Base-by-base conservation (phyloP, 2,113 vertebrate species). In the Dascyllus trimaculatus region DNA sequence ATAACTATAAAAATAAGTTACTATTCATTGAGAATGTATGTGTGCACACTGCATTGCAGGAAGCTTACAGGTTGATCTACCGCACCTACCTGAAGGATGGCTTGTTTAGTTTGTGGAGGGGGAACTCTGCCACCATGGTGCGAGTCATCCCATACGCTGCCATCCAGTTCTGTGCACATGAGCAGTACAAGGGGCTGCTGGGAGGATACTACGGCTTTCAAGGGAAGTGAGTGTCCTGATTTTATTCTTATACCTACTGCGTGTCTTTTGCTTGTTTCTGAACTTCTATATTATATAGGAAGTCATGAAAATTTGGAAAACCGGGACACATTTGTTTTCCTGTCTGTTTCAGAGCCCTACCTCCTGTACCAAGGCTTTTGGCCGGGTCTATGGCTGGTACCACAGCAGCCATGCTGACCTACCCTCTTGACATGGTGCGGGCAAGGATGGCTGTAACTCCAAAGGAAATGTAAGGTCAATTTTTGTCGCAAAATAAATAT, bases 91-190 rank as follows among this genome's bases (percentile, higher is more conserved):
- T 95, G 86, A 94, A 94, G 2, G 95, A 99, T 69, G 98, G 98
- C 70, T 95, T 99, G 93, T 83, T 97, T 90, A 99, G 97, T 80
- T 91, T 99, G 59, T 99, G 98, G 98, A 93, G 98, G 1, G 98
- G 98, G 0, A 99, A 99, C 88, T 98, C 98, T 0, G 98, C 98
- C 93, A 99, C 98, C 80, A 99, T 99, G 98, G 98, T 99, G 29
- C 95, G 98, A 0, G 98, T 99, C 38, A 93, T 99, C 63, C 98
- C 98, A 0, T 99, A 99, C 0, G 98, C 98, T 1, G 97, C 97
- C 93, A 98, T 99, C 81, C 98, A 99, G 95, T 99, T 99, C 94
- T 99, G 96, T 15, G 96, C 98, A 0, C 97, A 99, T 0, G 98
- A 99, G 78, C 96, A 99, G 90, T 99, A 97, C 95, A 99, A 99